These are phyloP conservation scores for Ciconia boyciana DNA, from an alignment of 2,113 vertebrate genomes.

Conservation along the genomic window DNA sequence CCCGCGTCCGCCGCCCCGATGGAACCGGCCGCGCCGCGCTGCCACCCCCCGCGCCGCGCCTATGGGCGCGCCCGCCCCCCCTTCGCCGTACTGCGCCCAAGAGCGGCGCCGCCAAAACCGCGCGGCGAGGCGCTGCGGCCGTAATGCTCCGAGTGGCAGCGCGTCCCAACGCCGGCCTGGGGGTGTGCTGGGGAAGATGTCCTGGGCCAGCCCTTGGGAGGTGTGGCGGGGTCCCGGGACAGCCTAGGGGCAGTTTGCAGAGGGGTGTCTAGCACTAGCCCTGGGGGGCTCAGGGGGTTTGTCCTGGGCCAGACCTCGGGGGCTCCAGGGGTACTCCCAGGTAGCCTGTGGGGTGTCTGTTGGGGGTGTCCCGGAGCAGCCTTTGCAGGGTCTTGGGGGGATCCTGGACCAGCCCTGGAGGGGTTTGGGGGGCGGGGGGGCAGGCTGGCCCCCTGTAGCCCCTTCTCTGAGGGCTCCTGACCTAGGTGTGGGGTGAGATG, in stretches of 20 bases:
- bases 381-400: not conserved
- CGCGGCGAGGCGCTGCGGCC: not conserved
- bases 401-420: not conserved
- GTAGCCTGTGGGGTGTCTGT: not conserved
- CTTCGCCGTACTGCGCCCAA: not conserved
- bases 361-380: not conserved
- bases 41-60: not conserved
- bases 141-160: not conserved
- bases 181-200: not conserved
- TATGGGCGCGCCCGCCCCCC: not conserved
- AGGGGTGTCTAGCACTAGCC: not conserved
- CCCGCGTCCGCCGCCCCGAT: not conserved
- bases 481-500: not conserved
- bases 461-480: not conserved
- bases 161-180: accelerated
- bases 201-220: not conserved
- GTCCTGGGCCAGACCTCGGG: too few species aligned
- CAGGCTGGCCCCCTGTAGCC: not conserved
- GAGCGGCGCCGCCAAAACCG: accelerated
- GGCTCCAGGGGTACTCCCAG: not conserved
- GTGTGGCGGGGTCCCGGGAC: not conserved
- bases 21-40: not conserved
- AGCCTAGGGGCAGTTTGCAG: not conserved
- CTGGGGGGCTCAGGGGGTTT: accelerated
- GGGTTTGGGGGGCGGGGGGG: not conserved